Base-by-base conservation (phyloP, 37 sponge, comb jelly and placozoan genomes). In the Lycopodina hypogea region DNA sequence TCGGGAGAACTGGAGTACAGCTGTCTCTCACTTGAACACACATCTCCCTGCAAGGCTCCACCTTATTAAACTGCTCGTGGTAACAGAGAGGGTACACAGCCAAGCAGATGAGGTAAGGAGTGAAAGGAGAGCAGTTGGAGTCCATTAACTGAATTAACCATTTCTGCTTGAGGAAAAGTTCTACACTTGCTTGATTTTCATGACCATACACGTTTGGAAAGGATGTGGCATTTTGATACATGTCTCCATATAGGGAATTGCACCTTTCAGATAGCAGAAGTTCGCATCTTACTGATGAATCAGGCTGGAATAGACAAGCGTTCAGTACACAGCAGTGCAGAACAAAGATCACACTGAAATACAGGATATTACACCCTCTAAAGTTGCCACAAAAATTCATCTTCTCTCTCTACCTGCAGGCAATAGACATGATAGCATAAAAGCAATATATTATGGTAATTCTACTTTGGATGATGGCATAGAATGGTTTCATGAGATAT, bases 41-140 rank as follows among this genome's bases (percentile, higher is more conserved):
- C 42, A 88, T 30, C 40, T 88, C 79, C 9, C 77, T 78, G 65
- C 88, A 88, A 7, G 88, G 88, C 23, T 68, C 61, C 9, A 82
- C 32, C n/a, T 22, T 37, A 21, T 72, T 65, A 33, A 76, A 69
- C 28, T 48, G 56, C 22, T 37, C 37, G 19, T 56, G 36, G n/a
- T 41, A 29, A 58, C 84, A 84, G 30, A 76, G 11, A 4, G 84
- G 84, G 35, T 56, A 77, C 2, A 59, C 3, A 22, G 84, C 59
- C 1, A 52, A 76, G 38, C 84, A 84, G 42, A 84, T 57, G 23
- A 84, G 69, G 50, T 69, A 71, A 7, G 29, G 19, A 21, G 50
- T 30, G 48, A 60, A 56, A 29, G n/a, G 39, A 23, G 84, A 84
- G 60, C 84, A 84, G 32, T 52, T 65, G 17, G 39, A 8, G 9